Base-by-base conservation (phyloP, 1,140 invertebrate species). In the Ceratosolen fusciceps region DNA sequence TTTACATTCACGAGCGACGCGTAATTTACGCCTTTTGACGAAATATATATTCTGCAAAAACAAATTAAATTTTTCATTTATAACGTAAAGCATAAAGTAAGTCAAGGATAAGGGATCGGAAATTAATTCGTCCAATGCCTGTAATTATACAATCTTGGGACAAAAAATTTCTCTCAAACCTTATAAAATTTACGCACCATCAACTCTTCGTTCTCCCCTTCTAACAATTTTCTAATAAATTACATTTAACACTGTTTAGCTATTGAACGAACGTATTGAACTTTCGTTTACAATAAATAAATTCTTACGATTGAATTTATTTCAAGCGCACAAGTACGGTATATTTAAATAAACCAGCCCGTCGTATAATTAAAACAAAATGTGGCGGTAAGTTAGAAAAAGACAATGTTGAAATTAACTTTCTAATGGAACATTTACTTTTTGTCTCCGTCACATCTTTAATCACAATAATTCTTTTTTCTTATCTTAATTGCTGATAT, bases 401-500 rank as follows among this genome's bases (percentile, higher is more conserved):
- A 60, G 43, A 67, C 7, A n/a, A n/a, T n/a, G n/a, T 52, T 49
- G 26, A 43, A 70, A 77, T 70, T 56, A 58, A 49, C 34, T 54
- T 26, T 31, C 43, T 43, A 56, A 77, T 31, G 24, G 24, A 58
- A 68, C 8, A 12, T 47, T 43, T 29, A 71, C 14, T 21, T 58
- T 58, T 70, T 26, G 10, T 26, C 31, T 39, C 12, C 19, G 21
- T 72, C 56, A 65, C 56, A 49, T 29, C 49, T 71, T 78, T 62
- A 60, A 71, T 77, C 76, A 49, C 67, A 71, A 49, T 60, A 49
- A 77, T 65, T 29, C 58, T 1, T 74, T 70, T 65, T 67, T 68
- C 71, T 67, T 75, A 70, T 80, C 72, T 74, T 75, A 80, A 80
- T 80, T 75, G 54, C 24, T 26, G 47, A 49, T 56, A 52, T 60